Base-by-base conservation (phyloP, 1,140 invertebrate genomes). In the Cherax destructor region DNA sequence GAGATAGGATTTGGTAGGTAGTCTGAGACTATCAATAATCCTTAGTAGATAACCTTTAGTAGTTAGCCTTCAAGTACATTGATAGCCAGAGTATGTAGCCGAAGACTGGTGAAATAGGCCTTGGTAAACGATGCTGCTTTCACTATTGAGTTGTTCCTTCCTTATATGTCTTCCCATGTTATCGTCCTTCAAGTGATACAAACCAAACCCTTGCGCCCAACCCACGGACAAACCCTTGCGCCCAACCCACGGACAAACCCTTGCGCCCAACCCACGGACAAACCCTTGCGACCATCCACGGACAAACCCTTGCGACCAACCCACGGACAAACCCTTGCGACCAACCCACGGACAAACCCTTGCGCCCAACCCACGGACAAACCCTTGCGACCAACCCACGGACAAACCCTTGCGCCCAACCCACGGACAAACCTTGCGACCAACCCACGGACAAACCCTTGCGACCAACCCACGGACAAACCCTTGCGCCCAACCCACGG, bases 391-490 rank as follows among this genome's bases (percentile, higher is more conserved):
- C n/a, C n/a, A n/a, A n/a, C n/a, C n/a, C n/a, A n/a, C n/a, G n/a
- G n/a, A n/a, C n/a, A n/a, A n/a, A n/a, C n/a, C n/a, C n/a, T n/a
- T 98, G 97, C 83, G 93, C 97, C 93, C 95, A 96, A 41, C 96
- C 97, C 86, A 97, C 97, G 0, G 96, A 97, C 92, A 96, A 96
- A 92, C 94, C n/a, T n/a, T 98, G 97, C 83, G 93, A 97, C 93
- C 95, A 96, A 41, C 96, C 97, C 86, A 97, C 97, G 0, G 96
- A 97, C 92, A 96, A 96, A 92, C 94, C n/a, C n/a, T n/a, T n/a
- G n/a, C n/a, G n/a, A n/a, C n/a, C n/a, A n/a, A n/a, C n/a, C n/a
- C n/a, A n/a, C n/a, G n/a, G n/a, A n/a, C n/a, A n/a, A n/a, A n/a
- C n/a, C n/a, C n/a, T n/a, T 98, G 97, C 83, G 93, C 97, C 93